Conservation (phyloP, 2,113 vertebrate genomes). For the Mesitornis unicolor region DNA sequence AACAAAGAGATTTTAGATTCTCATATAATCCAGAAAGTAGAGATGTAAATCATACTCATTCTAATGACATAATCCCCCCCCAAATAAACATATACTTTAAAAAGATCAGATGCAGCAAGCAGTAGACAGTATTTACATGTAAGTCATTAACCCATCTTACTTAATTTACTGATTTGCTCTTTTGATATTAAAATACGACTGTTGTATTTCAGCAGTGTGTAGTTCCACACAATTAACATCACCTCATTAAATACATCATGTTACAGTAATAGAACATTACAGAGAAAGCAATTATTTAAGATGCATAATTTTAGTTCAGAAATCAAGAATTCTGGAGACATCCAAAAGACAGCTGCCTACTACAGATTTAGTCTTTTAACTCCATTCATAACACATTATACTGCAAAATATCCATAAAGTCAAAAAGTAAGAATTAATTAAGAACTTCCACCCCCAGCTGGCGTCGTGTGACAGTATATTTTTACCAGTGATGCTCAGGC, state of each 20-base stretch:
- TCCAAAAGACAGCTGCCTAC: neutral
- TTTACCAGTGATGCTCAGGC: neutral
- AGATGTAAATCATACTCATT: neutral
- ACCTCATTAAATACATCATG: neutral
- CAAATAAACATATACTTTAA: neutral
- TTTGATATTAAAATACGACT: neutral
- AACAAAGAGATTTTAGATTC: neutral
- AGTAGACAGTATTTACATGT: neutral
- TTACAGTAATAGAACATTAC: neutral
- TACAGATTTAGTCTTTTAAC: neutral
- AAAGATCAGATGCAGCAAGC: neutral
- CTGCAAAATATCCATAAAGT: neutral
- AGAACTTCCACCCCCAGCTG: slow-evolving; percentile 7
- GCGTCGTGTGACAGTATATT: neutral
- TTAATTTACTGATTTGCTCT: neutral
- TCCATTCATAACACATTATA: neutral
- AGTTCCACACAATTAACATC: neutral
- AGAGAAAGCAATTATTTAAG: neutral
- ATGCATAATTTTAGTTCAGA: neutral
- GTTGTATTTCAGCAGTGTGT: neutral
- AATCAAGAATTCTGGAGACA: neutral
- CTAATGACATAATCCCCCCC: neutral
- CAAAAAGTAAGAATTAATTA: neutral
- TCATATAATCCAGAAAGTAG: neutral
- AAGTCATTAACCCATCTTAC: neutral